A percentile compares a stretch with the other conserved stretches of the same genome.
These are phyloP conservation scores for Microplitis manilae DNA, from an alignment of 2,888 invertebrate genomes.

Conservation along the genomic window DNA sequence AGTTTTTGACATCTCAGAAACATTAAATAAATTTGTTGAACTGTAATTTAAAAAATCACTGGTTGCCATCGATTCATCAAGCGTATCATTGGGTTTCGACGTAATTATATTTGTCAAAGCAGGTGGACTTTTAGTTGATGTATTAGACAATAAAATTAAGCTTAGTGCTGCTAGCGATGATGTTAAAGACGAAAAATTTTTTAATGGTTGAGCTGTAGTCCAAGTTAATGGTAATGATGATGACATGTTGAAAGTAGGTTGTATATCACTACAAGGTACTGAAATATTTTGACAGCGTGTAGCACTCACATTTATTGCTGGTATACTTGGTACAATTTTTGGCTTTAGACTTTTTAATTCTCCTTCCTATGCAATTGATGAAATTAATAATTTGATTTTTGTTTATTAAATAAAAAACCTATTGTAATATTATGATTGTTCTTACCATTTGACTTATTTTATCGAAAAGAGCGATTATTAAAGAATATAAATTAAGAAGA, in stretches of 20 bases:
- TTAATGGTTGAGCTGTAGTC: neutral
- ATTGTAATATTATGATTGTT: slow-evolving; percentile 33
- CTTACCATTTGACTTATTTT: slow-evolving; percentile 88
- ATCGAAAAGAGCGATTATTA: slow-evolving; percentile 92
- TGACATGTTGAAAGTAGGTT: no score
- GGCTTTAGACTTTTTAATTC: slow-evolving; percentile 75
- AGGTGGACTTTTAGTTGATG: slow-evolving; percentile 34
- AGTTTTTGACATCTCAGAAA: slow-evolving; percentile 6
- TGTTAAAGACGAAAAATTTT: slow-evolving; percentile 50
- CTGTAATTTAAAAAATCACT: slow-evolving; percentile 27
- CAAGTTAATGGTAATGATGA: neutral
- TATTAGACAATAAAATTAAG: slow-evolving; percentile 64
- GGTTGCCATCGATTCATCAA: slow-evolving; percentile 30
- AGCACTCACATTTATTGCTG: slow-evolving; percentile 30
- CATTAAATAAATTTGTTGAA: slow-evolving; percentile 22
- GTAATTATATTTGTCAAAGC: slow-evolving; percentile 24
- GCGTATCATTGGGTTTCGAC: slow-evolving; percentile 34
- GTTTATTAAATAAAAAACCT: neutral
- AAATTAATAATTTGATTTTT: slow-evolving; percentile 6
- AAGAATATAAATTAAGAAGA: slow-evolving; percentile 92
- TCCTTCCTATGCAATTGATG: slow-evolving; percentile 67
- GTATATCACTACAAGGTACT: slow-evolving; percentile 64
- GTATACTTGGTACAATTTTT: slow-evolving; percentile 57
- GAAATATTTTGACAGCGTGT: slow-evolving; percentile 53
- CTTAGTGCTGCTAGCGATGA: slow-evolving; percentile 70